Percentiles rank a stretch among this genome's conserved stretches.
Evolutionary conservation across 2,113 vertebrate genomes (phyloP).

Genomic region (Aphelocoma coerulescens): DNA sequence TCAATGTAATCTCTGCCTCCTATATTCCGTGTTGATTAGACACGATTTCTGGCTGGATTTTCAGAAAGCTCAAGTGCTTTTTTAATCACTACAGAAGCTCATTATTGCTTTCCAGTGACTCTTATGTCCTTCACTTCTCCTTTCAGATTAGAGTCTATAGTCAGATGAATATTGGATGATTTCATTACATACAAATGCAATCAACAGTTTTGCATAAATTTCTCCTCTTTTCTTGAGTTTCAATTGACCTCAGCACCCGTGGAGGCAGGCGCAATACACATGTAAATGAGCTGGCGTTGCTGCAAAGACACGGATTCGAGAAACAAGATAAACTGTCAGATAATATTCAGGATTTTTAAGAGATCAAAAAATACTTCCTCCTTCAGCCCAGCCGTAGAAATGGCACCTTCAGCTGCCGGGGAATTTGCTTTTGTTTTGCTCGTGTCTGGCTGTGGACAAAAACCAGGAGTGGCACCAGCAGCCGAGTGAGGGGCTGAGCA

Average conservation of each 20-base stretch:
- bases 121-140: slow-evolving; percentile 93
- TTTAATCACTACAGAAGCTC: slow-evolving; percentile 90
- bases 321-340: slow-evolving; percentile 63
- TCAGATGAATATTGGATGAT: slow-evolving; percentile 89
- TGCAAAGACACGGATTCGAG: slow-evolving; percentile 64
- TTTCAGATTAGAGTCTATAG: slow-evolving; percentile 85
- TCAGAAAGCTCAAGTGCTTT: slow-evolving; percentile 83
- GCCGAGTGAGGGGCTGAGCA: background rate
- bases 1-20: slow-evolving; percentile 83
- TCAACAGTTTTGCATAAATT: slow-evolving; percentile 90
- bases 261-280: slow-evolving; percentile 83
- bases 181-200: slow-evolving; percentile 89
- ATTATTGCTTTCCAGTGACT: slow-evolving; percentile 86
- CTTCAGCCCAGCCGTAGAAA: slow-evolving; percentile 25
- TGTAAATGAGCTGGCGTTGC: slow-evolving; percentile 81
- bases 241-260: slow-evolving; percentile 85
- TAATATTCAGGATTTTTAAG: slow-evolving; percentile 56
- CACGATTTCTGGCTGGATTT: slow-evolving; percentile 82
- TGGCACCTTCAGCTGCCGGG: slow-evolving; percentile 54
- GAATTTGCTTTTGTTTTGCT: slow-evolving; percentile 28
- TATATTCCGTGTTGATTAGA: slow-evolving; percentile 88
- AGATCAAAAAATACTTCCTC: slow-evolving; percentile 59
- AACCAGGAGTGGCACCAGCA: background rate
- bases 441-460: background rate
- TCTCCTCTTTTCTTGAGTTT: slow-evolving; percentile 84